These are phyloP conservation scores for Erannis defoliaria DNA, from an alignment of 2,888 invertebrate genomes.

Conservation along the genomic window DNA sequence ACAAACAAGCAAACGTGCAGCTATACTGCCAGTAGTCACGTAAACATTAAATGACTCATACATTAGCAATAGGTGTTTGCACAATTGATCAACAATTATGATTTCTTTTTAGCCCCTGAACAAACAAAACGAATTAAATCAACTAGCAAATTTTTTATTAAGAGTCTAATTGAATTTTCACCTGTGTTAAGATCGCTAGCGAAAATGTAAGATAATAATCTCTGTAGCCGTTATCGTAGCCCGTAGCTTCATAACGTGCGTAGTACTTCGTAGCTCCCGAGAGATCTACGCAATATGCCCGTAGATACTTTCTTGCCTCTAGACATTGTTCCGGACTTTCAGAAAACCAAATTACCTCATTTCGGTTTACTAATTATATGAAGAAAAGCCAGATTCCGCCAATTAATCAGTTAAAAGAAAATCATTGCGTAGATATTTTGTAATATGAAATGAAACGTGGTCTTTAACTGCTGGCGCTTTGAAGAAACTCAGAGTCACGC, in stretches of 20 bases:
- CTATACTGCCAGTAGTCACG: not conserved
- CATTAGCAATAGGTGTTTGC: conserved; percentile 1
- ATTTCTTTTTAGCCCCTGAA: not conserved
- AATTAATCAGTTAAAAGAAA: not conserved
- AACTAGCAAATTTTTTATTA: no score
- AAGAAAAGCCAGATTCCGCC: not conserved
- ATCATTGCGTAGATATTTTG: not conserved
- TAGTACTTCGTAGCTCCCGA: conserved; percentile 22
- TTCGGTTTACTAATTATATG: not conserved
- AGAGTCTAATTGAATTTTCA: not conserved
- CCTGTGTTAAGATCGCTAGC: not conserved
- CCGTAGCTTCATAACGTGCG: conserved; percentile 22
- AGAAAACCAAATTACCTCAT: conserved; percentile 4
- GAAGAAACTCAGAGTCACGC: no score
- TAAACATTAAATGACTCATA: conserved; percentile 1
- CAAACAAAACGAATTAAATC: not conserved
- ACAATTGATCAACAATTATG: not conserved
- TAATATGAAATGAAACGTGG: no score
- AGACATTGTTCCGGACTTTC: not conserved
- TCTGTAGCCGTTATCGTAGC: conserved; percentile 7
- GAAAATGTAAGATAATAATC: conserved; percentile 8
- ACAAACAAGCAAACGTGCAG: not conserved
- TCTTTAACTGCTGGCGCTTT: no score
- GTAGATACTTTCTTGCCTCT: not conserved
- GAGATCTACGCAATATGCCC: conserved; percentile 4